These are phyloP conservation scores for Ptycholaimellus sp. DNA, from an alignment of 2,888 invertebrate species.

Conservation along the genomic window DNA sequence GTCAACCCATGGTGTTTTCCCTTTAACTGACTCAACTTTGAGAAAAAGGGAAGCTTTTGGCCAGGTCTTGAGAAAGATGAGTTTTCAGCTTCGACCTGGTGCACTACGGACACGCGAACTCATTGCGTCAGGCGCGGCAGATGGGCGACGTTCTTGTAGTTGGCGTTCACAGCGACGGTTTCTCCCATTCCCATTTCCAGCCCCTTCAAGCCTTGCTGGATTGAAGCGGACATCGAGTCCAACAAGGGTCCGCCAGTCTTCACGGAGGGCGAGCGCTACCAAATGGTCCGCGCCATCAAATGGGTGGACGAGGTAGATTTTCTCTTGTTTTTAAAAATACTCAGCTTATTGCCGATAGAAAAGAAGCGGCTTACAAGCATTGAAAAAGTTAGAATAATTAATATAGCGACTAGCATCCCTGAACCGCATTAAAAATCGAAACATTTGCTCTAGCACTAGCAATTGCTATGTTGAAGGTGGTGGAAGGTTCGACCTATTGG, in stretches of 20 bases:
- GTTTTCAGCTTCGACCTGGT: slow-evolving; percentile 7
- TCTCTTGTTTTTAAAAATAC: background rate
- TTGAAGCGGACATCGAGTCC: slow-evolving; percentile 4
- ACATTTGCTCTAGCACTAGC: background rate
- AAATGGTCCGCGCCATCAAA: slow-evolving; percentile 8
- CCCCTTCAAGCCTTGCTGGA: background rate
- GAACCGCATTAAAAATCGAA: background rate
- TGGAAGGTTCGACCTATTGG: slow-evolving; percentile 7
- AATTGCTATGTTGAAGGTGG: slow-evolving; percentile 3
- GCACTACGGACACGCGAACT: slow-evolving; percentile 7
- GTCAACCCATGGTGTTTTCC: too few relatives aligned
- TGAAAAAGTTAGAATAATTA: too few relatives aligned
- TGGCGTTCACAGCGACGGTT: slow-evolving; percentile 8
- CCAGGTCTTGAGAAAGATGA: too few relatives aligned
- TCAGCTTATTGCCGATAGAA: too few relatives aligned
- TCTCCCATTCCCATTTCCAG: too few relatives aligned
- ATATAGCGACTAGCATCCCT: too few relatives aligned
- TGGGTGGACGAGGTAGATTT: slow-evolving; percentile 11
- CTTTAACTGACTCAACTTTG: too few relatives aligned
- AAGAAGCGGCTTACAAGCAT: too few relatives aligned
- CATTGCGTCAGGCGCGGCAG: slow-evolving; percentile 5
- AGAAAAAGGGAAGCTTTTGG: too few relatives aligned
- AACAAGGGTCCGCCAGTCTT: slow-evolving; percentile 9
- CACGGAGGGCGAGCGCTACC: slow-evolving; percentile 9
- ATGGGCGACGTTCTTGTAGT: slow-evolving; percentile 7